phyloP scores from a whole-genome alignment of 1,140 invertebrate genomes.

The Eubasilissa regina region DNA sequence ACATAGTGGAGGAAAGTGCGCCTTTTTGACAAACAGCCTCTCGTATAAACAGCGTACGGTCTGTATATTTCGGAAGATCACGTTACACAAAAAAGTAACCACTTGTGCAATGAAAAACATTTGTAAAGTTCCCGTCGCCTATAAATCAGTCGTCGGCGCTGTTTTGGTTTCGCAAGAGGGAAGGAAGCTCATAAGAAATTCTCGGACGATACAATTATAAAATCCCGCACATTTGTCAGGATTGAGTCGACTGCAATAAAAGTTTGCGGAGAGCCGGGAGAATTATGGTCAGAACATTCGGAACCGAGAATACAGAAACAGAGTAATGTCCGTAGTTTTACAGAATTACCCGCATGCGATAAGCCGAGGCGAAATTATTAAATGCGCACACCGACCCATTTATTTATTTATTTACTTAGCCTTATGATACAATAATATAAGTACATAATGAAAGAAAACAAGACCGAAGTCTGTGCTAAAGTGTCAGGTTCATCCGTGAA shows the following conservation, averaged over 20 bases:
- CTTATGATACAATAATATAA: no score
- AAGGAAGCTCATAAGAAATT: conserved; percentile 27
- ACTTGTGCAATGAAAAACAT: conserved; percentile 8
- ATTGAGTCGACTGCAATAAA: conserved; percentile 40
- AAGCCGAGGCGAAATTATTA: no score
- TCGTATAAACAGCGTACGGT: background rate
- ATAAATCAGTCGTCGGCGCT: conserved; percentile 13
- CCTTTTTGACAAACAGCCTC: no score
- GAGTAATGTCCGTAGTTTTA: conserved; percentile 17
- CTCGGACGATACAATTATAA: conserved; percentile 41
- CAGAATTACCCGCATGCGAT: background rate
- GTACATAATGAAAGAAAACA: no score
- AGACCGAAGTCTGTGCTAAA: no score
- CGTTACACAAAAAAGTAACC: conserved; percentile 2
- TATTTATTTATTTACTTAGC: no score
- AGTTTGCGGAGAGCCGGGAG: conserved; percentile 25
- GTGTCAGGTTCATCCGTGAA: no score
- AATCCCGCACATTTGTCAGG: conserved; percentile 41
- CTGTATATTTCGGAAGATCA: background rate
- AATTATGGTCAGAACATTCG: conserved; percentile 20
- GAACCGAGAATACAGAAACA: background rate
- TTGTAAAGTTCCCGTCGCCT: conserved; percentile 21
- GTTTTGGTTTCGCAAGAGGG: background rate
- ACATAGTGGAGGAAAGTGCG: no score
- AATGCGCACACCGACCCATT: no score